Evolutionary conservation across 1,140 invertebrate genomes (phyloP).

Genomic region (Whitmania pigra): DNA sequence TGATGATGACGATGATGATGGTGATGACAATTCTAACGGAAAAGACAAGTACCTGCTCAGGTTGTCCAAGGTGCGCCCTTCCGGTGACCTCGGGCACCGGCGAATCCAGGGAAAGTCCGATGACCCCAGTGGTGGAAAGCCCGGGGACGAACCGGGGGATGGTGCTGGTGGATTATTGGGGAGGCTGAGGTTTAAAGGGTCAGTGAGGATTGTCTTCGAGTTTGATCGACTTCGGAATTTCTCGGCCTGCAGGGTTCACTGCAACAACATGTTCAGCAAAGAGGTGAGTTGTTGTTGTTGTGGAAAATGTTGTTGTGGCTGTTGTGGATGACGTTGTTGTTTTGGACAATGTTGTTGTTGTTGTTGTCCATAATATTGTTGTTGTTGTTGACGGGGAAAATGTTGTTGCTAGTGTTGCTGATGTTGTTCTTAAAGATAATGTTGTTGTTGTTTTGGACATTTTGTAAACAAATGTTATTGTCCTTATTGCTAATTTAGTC

Average conservation of each 20-base stretch:
- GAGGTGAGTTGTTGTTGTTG: conserved; percentile 31
- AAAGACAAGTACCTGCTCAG: conserved; percentile 6
- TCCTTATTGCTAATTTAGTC: no score
- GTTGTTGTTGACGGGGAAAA: no score
- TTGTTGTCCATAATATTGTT: no score
- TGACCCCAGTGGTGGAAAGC: conserved; percentile 25
- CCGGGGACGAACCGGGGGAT: conserved; percentile 28
- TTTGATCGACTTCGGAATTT: conserved; percentile 78
- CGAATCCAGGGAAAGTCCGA: conserved; percentile 41
- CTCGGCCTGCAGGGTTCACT: conserved; percentile 64
- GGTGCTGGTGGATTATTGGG: neutral
- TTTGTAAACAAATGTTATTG: no score
- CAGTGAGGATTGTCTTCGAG: conserved; percentile 52
- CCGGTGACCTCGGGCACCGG: conserved; percentile 34
- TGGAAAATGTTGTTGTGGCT: no score
- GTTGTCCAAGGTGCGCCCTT: conserved; percentile 22
- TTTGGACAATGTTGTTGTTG: no score
- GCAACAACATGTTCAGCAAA: conserved; percentile 57
- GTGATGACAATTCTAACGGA: neutral
- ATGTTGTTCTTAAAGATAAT: no score
- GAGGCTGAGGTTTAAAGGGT: neutral
- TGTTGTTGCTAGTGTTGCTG: no score
- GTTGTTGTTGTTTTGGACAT: no score
- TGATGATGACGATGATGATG: neutral
- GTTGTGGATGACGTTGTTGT: no score